These are phyloP conservation scores for Drosophila anceps DNA, from an alignment of 2,888 invertebrate genomes.

Conservation along the genomic window DNA sequence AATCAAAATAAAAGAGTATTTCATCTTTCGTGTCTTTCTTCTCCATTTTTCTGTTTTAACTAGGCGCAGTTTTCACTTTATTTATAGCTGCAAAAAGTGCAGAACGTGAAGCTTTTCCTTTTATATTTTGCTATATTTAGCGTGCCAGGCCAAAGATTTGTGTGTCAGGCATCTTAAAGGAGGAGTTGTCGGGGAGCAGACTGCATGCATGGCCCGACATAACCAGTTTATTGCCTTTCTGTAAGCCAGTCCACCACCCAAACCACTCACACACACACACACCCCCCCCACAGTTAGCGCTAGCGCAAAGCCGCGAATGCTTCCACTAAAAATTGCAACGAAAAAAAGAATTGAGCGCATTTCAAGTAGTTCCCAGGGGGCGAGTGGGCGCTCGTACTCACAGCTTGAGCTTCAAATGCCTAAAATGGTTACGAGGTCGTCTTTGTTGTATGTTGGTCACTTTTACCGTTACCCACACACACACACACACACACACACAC, in stretches of 20 bases:
- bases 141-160: conserved; percentile 69
- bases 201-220: conserved; percentile 23
- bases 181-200: background rate
- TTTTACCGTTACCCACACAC: conserved; percentile 36
- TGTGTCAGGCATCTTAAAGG: conserved; percentile 35
- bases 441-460: conserved; percentile 56
- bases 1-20: too few species aligned
- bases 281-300: conserved; percentile 44
- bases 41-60: conserved; percentile 19
- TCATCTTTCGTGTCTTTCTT: conserved; percentile 3
- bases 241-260: conserved; percentile 66
- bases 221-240: conserved; percentile 64
- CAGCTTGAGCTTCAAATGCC: conserved; percentile 48
- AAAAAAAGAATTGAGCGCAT: conserved; percentile 67
- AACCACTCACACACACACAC: too few species aligned
- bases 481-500: conserved; percentile 6
- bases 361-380: conserved; percentile 56
- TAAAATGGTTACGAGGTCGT: conserved; percentile 71
- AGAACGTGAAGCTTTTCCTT: conserved; percentile 62
- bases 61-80: conserved; percentile 70
- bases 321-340: conserved; percentile 61
- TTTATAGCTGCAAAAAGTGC: conserved; percentile 68
- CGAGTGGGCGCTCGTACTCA: conserved; percentile 1
- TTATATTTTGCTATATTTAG: conserved; percentile 63
- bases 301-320: conserved; percentile 24